Evolutionary conservation across 2,888 invertebrate genomes (phyloP), one percentile per base, ranked within the genome.

Genomic region (Candidula unifasciata): DNA sequence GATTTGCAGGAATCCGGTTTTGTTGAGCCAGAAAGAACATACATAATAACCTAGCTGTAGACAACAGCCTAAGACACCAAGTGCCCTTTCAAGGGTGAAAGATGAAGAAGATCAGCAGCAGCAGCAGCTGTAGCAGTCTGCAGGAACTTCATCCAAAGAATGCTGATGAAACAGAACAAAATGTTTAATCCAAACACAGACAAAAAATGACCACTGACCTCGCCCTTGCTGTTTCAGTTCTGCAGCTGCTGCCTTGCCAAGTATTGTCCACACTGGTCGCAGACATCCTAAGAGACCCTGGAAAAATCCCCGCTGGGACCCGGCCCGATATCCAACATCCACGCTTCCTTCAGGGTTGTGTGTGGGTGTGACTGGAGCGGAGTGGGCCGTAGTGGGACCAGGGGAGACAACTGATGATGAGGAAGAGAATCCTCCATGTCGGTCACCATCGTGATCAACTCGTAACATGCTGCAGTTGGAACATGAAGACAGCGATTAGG

Each of bases 221-320:
- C 74, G 54, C 27, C 92, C 91, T 89, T 92, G 92, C 85, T 92
- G 90, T 86, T 93, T 93, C 66, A 92, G 89, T 85, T 94, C 93
- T 37, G 91, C 92, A 16, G 91, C 90, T 35, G 92, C 91, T 74
- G 96, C 96, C 93, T 97, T 97, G 80, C 96, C 96, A 85, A 98
- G 96, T 89, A 98, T 95, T n/a, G 96, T 96, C 93, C 97, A 95
- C 18, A 98, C 96, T 0, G 97, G 97, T 86, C 97, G 95, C 92
- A 98, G 96, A 92, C 98, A 98, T 1, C 97, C 97, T 89, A 97
- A 95, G 83, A 98, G 95, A 0, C 97, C 97, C 87, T 93, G 93
- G 77, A 93, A 92, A 88, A 93, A 93, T 2, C 93, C 92, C 52
- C 92, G 87, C 88, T 92, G 91, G 10, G 88, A 81, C 30, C 91